phyloP scores from a whole-genome alignment of 2,797 vertebrate species.

The Oreonectes daqikongensis region DNA sequence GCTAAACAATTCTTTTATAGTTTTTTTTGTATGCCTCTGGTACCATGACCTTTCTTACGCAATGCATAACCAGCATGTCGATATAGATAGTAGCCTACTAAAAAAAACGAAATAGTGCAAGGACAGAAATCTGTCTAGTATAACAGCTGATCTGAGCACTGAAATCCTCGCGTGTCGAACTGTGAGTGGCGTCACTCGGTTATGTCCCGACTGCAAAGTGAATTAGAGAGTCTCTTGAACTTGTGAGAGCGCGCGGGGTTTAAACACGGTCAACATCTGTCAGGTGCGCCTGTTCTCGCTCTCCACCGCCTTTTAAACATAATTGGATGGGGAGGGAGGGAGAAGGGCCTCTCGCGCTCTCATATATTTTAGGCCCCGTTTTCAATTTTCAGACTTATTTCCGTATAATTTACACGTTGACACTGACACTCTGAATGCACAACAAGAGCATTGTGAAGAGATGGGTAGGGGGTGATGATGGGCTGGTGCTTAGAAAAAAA shows the following conservation, averaged over 20 bases:
- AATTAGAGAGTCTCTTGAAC: slow-evolving; percentile 68
- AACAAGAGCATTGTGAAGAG: slow-evolving; percentile 26
- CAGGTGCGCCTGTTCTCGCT: slow-evolving; percentile 70
- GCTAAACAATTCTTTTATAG: not conserved
- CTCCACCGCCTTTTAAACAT: slow-evolving; percentile 67
- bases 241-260: slow-evolving; percentile 56
- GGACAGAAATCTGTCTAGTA: not conserved
- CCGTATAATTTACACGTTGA: slow-evolving; percentile 49
- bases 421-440: slow-evolving; percentile 33
- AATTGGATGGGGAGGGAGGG: slow-evolving; percentile 61
- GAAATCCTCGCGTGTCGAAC: slow-evolving; percentile 22
- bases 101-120: not conserved
- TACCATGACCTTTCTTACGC: too few species aligned
- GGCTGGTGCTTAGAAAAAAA: slow-evolving; percentile 2
- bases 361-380: slow-evolving; percentile 51
- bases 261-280: slow-evolving; percentile 69
- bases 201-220: slow-evolving; percentile 58
- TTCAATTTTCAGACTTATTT: slow-evolving; percentile 51
- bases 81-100: not conserved
- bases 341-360: slow-evolving; percentile 25
- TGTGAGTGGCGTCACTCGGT: slow-evolving; percentile 49
- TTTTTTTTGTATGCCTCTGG: too few species aligned
- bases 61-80: not conserved
- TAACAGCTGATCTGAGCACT: slow-evolving; percentile 1
- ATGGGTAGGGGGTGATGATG: not conserved